These are phyloP conservation scores for Crenuchus spilurus DNA, from an alignment of 2,797 vertebrate genomes.

Conservation along the genomic window DNA sequence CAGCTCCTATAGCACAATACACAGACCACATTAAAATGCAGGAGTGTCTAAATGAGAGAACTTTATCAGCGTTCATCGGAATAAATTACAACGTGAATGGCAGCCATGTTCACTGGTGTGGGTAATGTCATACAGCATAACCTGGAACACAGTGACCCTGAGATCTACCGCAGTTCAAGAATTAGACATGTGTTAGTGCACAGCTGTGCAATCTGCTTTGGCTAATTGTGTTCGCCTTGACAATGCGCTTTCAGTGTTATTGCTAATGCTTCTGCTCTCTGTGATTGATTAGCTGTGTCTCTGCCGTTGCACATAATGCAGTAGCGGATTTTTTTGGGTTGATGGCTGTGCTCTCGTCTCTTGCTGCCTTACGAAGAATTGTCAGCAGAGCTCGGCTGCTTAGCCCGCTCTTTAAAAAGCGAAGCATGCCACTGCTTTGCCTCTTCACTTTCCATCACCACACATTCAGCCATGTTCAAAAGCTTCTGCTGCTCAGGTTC, in stretches of 20 bases:
- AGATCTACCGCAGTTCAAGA: slow-evolving; percentile 24
- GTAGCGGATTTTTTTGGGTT: background rate
- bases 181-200: slow-evolving; percentile 33
- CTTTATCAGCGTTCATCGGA: slow-evolving; percentile 51
- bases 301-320: slow-evolving; percentile 24
- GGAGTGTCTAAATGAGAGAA: slow-evolving; percentile 14
- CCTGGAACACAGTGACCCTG: background rate
- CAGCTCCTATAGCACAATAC: slow-evolving; percentile 37
- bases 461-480: background rate
- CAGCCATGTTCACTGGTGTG: slow-evolving; percentile 34
- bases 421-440: background rate
- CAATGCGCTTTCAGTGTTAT: slow-evolving; percentile 28
- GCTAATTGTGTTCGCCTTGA: slow-evolving; percentile 54
- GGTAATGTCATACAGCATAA: slow-evolving; percentile 9
- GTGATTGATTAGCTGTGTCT: slow-evolving; percentile 45
- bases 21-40: slow-evolving; percentile 51
- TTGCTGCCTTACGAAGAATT: slow-evolving; percentile 16
- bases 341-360: background rate
- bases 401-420: slow-evolving; percentile 28
- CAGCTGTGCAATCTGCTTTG: slow-evolving; percentile 29
- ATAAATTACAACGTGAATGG: slow-evolving; percentile 52
- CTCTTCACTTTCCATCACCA: background rate
- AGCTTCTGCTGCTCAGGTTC: background rate
- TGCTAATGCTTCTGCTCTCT: slow-evolving; percentile 22
- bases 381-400: slow-evolving; percentile 22